These are phyloP conservation scores for Ypsolopha sequella DNA, from an alignment of 2,888 invertebrate species.

Conservation along the genomic window DNA sequence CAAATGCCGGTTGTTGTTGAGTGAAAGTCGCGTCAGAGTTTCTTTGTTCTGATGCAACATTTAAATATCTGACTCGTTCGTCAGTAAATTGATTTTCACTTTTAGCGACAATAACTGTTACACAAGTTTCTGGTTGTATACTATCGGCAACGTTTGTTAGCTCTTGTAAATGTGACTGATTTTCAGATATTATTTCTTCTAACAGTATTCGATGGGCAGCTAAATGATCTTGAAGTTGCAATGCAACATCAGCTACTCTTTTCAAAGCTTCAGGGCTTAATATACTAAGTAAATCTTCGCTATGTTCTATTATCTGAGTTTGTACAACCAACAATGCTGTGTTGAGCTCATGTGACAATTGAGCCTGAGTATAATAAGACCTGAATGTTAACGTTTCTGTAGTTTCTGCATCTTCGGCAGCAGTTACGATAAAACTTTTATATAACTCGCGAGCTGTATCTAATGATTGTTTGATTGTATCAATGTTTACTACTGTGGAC, in stretches of 20 bases:
- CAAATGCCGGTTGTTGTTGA: too few species aligned
- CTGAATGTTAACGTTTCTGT: constrained; percentile 4
- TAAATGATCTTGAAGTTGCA: background rate
- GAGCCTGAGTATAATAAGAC: background rate
- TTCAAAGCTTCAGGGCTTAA: background rate
- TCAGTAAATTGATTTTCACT: too few species aligned
- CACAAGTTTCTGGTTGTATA: too few species aligned
- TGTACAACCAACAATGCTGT: background rate
- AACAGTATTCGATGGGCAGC: background rate
- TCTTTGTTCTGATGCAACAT: too few species aligned
- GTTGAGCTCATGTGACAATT: background rate
- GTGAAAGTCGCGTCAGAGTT: too few species aligned
- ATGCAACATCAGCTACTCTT: background rate
- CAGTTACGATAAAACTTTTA: too few species aligned
- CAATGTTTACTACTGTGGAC: constrained; percentile 1
- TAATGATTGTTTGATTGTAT: constrained; percentile 9
- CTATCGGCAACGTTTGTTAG: too few species aligned
- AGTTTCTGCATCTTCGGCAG: too few species aligned
- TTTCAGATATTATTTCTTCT: too few species aligned
- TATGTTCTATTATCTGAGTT: background rate
- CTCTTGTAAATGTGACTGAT: too few species aligned
- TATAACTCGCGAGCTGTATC: background rate
- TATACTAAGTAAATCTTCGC: background rate
- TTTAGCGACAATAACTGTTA: too few species aligned
- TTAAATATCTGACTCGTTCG: too few species aligned